Evolutionary conservation across 2,113 vertebrate species (phyloP).

Genomic region (Stigmatopora argus): DNA sequence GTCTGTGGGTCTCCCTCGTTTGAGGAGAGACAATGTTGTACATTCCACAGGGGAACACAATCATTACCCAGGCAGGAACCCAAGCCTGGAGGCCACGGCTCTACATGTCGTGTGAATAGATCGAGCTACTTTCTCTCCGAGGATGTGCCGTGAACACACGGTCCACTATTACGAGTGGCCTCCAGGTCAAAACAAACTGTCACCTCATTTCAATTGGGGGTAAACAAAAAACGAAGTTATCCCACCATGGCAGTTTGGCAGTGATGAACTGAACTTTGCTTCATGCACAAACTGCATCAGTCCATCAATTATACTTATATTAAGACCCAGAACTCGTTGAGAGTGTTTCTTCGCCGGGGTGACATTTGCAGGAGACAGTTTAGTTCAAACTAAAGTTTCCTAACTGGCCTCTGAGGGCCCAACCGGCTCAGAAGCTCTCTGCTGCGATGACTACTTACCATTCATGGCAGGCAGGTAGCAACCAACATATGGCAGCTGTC

Average conservation of each 20-base stretch:
- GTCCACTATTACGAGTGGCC: slow-evolving; percentile 60
- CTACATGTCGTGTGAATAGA: slow-evolving; percentile 64
- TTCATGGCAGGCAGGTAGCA: slow-evolving; percentile 26
- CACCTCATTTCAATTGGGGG: slow-evolving; percentile 36
- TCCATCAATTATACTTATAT: slow-evolving; percentile 13
- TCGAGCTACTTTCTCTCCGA: slow-evolving; percentile 54
- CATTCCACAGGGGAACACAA: slow-evolving; percentile 71
- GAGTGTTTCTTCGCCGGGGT: slow-evolving; percentile 31
- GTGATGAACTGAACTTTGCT: slow-evolving; percentile 10
- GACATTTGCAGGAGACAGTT: slow-evolving; percentile 17
- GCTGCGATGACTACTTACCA: slow-evolving; percentile 40
- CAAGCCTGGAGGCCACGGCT: slow-evolving; percentile 65
- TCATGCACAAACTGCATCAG: slow-evolving; percentile 10
- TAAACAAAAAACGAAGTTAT: slow-evolving; percentile 49
- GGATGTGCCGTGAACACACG: slow-evolving; percentile 61
- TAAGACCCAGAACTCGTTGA: slow-evolving; percentile 8
- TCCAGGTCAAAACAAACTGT: slow-evolving; percentile 57
- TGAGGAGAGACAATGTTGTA: slow-evolving; percentile 70
- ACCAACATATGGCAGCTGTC: slow-evolving; percentile 57
- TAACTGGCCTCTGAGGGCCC: slow-evolving; percentile 19
- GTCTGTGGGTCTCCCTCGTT: slow-evolving; percentile 60
- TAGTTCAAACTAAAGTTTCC: slow-evolving; percentile 9
- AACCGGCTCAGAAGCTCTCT: slow-evolving; percentile 57
- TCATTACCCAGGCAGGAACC: slow-evolving; percentile 69
- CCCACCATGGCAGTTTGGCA: background rate